Percentiles rank a stretch among this genome's conserved stretches.
These are phyloP conservation scores for Myripristis murdjan DNA, from an alignment of 2,797 vertebrate species.

Conservation along the genomic window DNA sequence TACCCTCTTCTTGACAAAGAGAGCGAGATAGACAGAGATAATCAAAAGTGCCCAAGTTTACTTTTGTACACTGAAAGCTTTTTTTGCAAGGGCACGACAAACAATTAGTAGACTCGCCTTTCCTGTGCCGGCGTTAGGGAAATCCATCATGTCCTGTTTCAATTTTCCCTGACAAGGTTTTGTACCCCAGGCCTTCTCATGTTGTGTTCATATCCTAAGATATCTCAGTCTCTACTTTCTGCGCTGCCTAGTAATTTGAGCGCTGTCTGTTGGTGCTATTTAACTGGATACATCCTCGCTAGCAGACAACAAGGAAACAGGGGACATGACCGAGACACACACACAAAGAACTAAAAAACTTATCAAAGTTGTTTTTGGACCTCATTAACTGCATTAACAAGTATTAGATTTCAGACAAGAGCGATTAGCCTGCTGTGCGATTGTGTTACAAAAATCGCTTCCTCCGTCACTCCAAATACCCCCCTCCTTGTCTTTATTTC, in stretches of 20 bases:
- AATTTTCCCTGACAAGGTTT: conserved; percentile 69
- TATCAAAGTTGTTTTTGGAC: conserved; percentile 4
- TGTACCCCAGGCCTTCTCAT: conserved; percentile 58
- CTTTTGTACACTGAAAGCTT: conserved; percentile 42
- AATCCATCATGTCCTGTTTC: conserved; percentile 56
- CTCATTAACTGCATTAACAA: no score
- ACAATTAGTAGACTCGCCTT: conserved; percentile 51
- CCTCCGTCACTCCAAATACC: conserved; percentile 11
- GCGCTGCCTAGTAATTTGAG: conserved; percentile 58
- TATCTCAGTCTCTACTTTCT: conserved; percentile 46
- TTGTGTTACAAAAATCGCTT: conserved; percentile 32
- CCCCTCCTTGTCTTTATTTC: conserved; percentile 36
- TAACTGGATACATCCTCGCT: conserved; percentile 52
- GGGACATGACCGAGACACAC: conserved; percentile 21
- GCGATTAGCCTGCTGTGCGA: conserved; percentile 28
- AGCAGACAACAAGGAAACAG: conserved; percentile 64
- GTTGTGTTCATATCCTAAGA: conserved; percentile 66
- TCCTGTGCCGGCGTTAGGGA: conserved; percentile 34
- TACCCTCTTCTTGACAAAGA: background rate
- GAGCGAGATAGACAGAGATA: conserved; percentile 9
- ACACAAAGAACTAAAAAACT: conserved; percentile 12
- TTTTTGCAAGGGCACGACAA: background rate
- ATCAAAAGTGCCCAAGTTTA: conserved; percentile 39
- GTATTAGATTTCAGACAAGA: conserved; percentile 29
- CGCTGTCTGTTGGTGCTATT: conserved; percentile 60